Evolutionary conservation across 2,888 invertebrate species (phyloP), one percentile per base, ranked within the genome.

Genomic region (Lysandra bellargus): DNA sequence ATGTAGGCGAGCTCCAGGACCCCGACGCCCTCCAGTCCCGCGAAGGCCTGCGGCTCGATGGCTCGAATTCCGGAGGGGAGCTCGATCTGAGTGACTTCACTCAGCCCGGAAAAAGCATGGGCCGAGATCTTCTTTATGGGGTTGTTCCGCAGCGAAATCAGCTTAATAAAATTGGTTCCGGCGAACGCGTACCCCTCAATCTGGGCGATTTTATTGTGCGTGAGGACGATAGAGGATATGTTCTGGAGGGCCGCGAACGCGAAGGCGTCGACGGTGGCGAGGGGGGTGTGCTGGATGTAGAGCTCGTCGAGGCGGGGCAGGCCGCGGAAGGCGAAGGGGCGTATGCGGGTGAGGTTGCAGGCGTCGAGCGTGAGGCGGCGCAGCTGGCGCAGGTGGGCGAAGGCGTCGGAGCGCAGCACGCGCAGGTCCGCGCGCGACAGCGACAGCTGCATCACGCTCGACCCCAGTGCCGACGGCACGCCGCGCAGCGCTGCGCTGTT

Each of bases 251-350:
- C 97, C 72, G 98, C 97, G 87, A 99, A 98, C 17, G 98, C 97
- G 86, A 97, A 97, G 79, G 97, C 97, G 64, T 98, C 97, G 79
- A 98, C 96, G 53, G 96, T 96, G 78, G 96, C 95, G 79, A 99
- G 93, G 2, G 97, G 97, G 14, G 98, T 98, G 85, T 98, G 97
- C 87, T 98, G 98, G 83, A 99, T 97, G 84, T 97, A 97, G 69
- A 98, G 95, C 86, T 96, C 97, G 86, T 96, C 95, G 7, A 99
- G 95, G 17, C 97, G 95, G 4, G 96, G 96, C 79, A 98, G 91
- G 12, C 98, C 98, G 49, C 97, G 96, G 90, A 99, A 98, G 79
- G 98, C 97, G 89, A 98, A 98, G 78, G 97, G 97, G 85, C 97
- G 90, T 84, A 98, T 97, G 82, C 96, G 95, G 78, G 97, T 96